Conservation (phyloP, 2,797 vertebrate species). For the Argyrosomus regius region DNA sequence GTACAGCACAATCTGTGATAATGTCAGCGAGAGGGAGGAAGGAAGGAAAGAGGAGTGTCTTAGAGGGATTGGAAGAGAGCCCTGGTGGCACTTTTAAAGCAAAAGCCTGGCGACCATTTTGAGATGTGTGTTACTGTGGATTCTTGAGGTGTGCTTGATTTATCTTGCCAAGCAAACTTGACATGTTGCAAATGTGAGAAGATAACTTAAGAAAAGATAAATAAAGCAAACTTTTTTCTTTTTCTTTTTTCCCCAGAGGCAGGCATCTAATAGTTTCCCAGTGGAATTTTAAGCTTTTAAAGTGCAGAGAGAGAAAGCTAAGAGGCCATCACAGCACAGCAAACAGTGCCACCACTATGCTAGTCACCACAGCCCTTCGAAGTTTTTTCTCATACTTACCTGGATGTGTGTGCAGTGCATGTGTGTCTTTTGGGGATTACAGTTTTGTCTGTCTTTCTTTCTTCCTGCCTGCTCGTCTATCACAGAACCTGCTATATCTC, state of each 20-base stretch:
- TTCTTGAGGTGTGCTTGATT: constrained; percentile 31
- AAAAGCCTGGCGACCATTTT: constrained; percentile 43
- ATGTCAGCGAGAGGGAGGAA: constrained; percentile 37
- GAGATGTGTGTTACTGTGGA: background rate
- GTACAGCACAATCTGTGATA: constrained; percentile 14
- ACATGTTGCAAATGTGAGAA: background rate
- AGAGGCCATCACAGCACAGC: constrained; percentile 52
- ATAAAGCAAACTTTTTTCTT: constrained; percentile 13
- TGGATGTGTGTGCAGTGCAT: constrained; percentile 11
- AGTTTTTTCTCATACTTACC: constrained; percentile 51
- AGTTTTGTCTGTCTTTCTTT: constrained; percentile 42
- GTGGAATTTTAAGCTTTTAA: constrained; percentile 30
- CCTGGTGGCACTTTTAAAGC: constrained; percentile 56
- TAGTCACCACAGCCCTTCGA: constrained; percentile 44
- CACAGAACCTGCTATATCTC: constrained; percentile 1
- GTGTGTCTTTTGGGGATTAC: background rate
- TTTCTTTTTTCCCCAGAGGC: background rate
- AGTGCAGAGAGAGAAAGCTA: constrained; percentile 37
- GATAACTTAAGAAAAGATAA: constrained; percentile 19
- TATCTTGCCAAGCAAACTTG: constrained; percentile 26
- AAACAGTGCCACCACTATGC: constrained; percentile 49
- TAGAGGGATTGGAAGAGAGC: constrained; percentile 29
- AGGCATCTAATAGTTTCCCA: background rate
- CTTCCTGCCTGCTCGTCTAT: constrained; percentile 17
- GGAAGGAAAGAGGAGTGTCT: constrained; percentile 40